phyloP scores from a whole-genome alignment of 30 jellyfish, hydroid and myxozoan genomes.

The Catostylus mosaicus region DNA sequence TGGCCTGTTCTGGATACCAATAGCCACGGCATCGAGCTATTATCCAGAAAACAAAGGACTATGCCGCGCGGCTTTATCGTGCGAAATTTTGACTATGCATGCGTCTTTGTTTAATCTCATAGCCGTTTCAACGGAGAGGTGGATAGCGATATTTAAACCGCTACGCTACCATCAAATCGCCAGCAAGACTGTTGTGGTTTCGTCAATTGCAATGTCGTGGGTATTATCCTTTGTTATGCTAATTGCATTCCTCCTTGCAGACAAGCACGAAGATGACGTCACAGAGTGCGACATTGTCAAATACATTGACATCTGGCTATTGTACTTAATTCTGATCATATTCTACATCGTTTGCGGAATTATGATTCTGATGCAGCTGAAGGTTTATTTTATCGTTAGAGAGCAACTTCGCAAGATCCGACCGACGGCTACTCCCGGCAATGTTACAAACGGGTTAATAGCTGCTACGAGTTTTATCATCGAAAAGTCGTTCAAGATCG shows the following conservation, averaged over 20 bases:
- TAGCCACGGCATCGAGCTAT: constrained; percentile 51
- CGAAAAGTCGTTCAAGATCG: constrained; percentile 29
- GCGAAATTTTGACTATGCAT: constrained; percentile 62
- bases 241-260: constrained; percentile 20
- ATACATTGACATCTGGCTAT: constrained; percentile 34
- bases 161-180: constrained; percentile 61
- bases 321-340: constrained; percentile 19
- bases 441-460: constrained; percentile 23
- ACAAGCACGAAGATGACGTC: constrained; percentile 6
- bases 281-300: constrained; percentile 50
- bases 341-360: constrained; percentile 54
- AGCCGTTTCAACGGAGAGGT: constrained; percentile 61
- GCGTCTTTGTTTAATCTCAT: constrained; percentile 64
- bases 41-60: constrained; percentile 30
- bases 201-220: constrained; percentile 38
- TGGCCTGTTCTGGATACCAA: constrained; percentile 63
- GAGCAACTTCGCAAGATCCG: constrained; percentile 51
- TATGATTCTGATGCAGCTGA: constrained; percentile 51
- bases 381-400: constrained; percentile 38
- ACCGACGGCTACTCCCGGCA: constrained; percentile 23
- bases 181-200: constrained; percentile 16
- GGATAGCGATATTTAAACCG: constrained; percentile 68
- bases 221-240: constrained; percentile 29
- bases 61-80: constrained; percentile 61
- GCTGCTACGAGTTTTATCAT: constrained; percentile 44